Conservation (phyloP, 2,113 vertebrate species). For the Cavia aperea region DNA sequence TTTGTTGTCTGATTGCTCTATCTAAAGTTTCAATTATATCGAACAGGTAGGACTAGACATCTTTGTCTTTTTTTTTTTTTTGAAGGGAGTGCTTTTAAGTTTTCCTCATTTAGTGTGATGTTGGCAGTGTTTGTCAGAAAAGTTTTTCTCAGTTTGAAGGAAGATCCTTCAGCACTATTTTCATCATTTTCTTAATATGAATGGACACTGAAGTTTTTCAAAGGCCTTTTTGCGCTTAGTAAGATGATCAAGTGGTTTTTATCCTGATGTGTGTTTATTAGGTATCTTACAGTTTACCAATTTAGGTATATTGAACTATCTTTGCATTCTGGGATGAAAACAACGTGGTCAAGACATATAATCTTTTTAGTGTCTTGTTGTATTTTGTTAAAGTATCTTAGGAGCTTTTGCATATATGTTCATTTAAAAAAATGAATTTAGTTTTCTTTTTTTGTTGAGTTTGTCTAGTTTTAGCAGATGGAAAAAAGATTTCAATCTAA, state of each 20-base stretch:
- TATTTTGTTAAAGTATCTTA: background rate
- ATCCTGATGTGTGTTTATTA: background rate
- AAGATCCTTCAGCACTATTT: background rate
- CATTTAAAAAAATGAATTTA: background rate
- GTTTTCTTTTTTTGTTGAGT: too few species aligned
- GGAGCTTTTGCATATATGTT: background rate
- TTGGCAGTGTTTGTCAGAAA: background rate
- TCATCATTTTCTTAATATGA: background rate
- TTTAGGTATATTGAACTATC: background rate
- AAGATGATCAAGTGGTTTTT: background rate
- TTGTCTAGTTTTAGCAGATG: background rate
- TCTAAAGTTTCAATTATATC: background rate
- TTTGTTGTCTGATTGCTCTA: background rate
- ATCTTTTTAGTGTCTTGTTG: background rate
- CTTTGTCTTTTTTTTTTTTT: background rate
- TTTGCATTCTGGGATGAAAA: background rate
- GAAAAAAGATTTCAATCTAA: background rate
- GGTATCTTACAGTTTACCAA: background rate
- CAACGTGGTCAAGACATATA: background rate
- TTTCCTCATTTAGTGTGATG: background rate
- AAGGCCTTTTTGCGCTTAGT: background rate
- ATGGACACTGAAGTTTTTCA: background rate
- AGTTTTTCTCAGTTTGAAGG: background rate
- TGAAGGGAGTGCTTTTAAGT: background rate
- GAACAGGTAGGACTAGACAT: background rate